Base-by-base conservation (phyloP, 1,140 invertebrate species). In the Drosophila pallidifrons region DNA sequence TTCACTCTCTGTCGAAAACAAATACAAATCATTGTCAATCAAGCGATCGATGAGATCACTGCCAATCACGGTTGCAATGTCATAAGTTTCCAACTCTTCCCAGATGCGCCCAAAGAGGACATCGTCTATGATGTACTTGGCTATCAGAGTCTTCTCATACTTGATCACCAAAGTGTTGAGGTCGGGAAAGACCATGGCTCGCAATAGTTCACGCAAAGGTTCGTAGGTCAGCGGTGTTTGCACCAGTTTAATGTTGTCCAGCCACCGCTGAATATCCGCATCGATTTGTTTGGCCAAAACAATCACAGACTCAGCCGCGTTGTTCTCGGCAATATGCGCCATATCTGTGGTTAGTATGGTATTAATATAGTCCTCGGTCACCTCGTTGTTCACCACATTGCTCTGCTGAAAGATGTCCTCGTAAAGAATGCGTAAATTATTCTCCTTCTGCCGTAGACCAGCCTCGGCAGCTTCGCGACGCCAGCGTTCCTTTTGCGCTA, bases 381-480 rank as follows among this genome's bases (percentile, higher is more conserved):
- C 16, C 93, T 94, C 93, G 94, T 94, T 65, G 80, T 96, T 94
- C 6, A 94, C 93, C 80, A 95, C 93, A 51, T 81, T 80, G 25
- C 32, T 61, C 2, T 79, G 30, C 45, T 91, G 78, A 65, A 96
- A 96, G 58, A 96, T 94, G 92, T 96, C 95, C 81, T 97, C 95
- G 59, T 96, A 94, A 81, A 96, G 94, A 60, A 94, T 73, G 32
- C 95, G 92, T 63, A 94, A 86, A 64, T 95, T 92, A 72, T 95
- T 93, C 82, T 96, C 95, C 32, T 94, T 92, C 79, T 96, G 95
- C 11, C 95, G 83, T 46, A 94, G 85, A 11, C 95, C 95, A 47
- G 94, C 95, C 91, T 96, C 95, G 65, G 93, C 94, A 0, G 95
- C 95, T 91, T 96, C 96, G 16, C 95, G 92, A 52, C 94, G 94